phyloP scores from a whole-genome alignment of 2,888 invertebrate genomes.

The Tenodera sinensis region DNA sequence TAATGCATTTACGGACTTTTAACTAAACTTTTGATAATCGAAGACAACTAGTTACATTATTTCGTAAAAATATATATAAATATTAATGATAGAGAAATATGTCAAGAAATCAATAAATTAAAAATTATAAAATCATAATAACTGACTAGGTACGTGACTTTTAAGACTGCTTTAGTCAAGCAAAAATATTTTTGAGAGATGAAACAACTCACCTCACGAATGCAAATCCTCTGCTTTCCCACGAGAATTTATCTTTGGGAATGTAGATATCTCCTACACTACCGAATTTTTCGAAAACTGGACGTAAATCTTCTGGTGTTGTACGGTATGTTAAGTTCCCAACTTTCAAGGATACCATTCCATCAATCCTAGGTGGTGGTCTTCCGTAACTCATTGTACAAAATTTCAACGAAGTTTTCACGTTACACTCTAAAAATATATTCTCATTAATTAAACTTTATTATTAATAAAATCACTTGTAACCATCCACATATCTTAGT shows the following conservation, averaged over 20 bases:
- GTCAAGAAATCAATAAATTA: neutral
- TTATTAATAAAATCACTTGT: neutral
- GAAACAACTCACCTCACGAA: conserved; percentile 78
- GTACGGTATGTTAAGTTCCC: conserved; percentile 98
- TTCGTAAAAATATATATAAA: neutral
- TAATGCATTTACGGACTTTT: neutral
- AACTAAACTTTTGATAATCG: too few species aligned
- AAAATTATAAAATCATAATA: neutral
- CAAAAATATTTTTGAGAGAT: neutral
- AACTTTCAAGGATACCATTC: conserved; percentile 96
- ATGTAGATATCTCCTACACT: conserved; percentile 99
- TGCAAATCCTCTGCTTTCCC: conserved; percentile 96
- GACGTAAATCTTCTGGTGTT: conserved; percentile 91
- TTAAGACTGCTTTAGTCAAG: neutral
- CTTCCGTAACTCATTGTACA: conserved; percentile 59
- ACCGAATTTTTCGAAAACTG: conserved; percentile 93
- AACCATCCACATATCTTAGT: neutral
- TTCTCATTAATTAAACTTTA: neutral
- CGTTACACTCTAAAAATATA: neutral
- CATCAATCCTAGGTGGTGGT: conserved; percentile 89
- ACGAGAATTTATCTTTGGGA: conserved; percentile 90
- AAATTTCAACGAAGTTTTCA: neutral
- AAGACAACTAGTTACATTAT: neutral
- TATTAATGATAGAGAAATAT: neutral
- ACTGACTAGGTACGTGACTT: neutral